Percentiles rank a stretch among this genome's conserved stretches.
Evolutionary conservation across 92 coral and sea anemone species (phyloP).

Genomic region (Porites rus): DNA sequence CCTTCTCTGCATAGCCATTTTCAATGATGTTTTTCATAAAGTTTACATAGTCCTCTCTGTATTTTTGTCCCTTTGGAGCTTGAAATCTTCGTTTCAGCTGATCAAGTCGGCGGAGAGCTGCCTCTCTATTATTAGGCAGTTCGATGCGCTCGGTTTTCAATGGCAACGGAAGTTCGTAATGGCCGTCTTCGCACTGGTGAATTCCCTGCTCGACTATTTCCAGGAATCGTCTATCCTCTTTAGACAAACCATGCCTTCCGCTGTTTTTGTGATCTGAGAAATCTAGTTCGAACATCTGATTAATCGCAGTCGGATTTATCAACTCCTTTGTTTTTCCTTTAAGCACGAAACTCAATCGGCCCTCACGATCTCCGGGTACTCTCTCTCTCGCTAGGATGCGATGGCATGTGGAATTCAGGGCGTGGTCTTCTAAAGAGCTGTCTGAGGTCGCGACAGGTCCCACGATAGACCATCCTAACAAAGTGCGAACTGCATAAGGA

Average conservation of each 20-base stretch:
- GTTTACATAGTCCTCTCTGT: slow-evolving; percentile 48
- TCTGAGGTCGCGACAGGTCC: slow-evolving; percentile 50
- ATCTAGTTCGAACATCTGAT: slow-evolving; percentile 61
- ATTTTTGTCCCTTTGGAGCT: slow-evolving; percentile 7
- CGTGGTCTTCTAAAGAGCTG: slow-evolving; percentile 4
- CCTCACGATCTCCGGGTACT: background rate
- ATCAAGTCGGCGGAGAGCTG: slow-evolving; percentile 47
- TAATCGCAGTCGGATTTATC: slow-evolving; percentile 45
- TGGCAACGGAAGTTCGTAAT: slow-evolving; percentile 64
- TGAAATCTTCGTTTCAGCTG: slow-evolving; percentile 55
- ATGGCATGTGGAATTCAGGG: slow-evolving; percentile 3
- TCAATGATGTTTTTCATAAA: slow-evolving; percentile 60
- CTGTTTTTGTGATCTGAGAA: slow-evolving; percentile 50
- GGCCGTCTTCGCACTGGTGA: slow-evolving; percentile 54
- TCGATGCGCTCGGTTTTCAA: slow-evolving; percentile 16
- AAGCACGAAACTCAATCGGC: slow-evolving; percentile 18
- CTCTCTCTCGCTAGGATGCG: slow-evolving; percentile 12
- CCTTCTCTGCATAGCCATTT: slow-evolving; percentile 51
- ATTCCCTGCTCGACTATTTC: slow-evolving; percentile 45
- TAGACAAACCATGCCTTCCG: slow-evolving; percentile 37
- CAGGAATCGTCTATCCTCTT: slow-evolving; percentile 57
- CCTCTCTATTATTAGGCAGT: slow-evolving; percentile 52
- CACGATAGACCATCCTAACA: slow-evolving; percentile 63
- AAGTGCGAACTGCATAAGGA: slow-evolving; percentile 61
- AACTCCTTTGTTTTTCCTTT: slow-evolving; percentile 39